A percentile compares a stretch with the other conserved stretches of the same genome.
These are phyloP conservation scores for Pyrocephalus nanus DNA, from an alignment of 2,797 vertebrate genomes.

Conservation along the genomic window DNA sequence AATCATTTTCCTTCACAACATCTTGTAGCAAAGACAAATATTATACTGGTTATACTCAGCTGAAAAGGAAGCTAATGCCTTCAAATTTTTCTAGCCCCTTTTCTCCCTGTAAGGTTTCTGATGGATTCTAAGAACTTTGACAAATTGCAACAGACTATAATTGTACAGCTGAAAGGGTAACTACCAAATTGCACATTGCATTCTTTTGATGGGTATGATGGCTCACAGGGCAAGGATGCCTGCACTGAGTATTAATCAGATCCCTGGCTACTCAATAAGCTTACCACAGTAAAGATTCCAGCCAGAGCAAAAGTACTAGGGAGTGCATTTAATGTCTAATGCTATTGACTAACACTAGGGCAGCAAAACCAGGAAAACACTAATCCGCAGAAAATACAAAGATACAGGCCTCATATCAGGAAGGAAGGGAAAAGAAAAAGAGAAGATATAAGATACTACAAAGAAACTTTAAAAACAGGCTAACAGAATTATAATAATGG, in stretches of 20 bases:
- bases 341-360: neutral
- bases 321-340: neutral
- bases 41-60: neutral
- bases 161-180: neutral
- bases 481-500: neutral
- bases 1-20: neutral
- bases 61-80: neutral
- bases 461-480: neutral
- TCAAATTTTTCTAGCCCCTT: neutral
- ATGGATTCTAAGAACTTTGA: neutral
- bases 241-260: neutral
- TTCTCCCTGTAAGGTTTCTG: neutral
- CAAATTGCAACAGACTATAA: neutral
- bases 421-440: rapidly evolving
- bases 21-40: neutral
- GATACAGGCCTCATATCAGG: neutral
- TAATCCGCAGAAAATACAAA: neutral
- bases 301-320: neutral
- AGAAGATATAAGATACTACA: neutral
- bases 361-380: neutral
- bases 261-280: neutral
- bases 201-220: neutral
- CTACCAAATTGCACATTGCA: neutral
- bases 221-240: neutral
- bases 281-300: neutral